Conservation (phyloP, 2,113 vertebrate genomes). For the Ameiurus melas region DNA sequence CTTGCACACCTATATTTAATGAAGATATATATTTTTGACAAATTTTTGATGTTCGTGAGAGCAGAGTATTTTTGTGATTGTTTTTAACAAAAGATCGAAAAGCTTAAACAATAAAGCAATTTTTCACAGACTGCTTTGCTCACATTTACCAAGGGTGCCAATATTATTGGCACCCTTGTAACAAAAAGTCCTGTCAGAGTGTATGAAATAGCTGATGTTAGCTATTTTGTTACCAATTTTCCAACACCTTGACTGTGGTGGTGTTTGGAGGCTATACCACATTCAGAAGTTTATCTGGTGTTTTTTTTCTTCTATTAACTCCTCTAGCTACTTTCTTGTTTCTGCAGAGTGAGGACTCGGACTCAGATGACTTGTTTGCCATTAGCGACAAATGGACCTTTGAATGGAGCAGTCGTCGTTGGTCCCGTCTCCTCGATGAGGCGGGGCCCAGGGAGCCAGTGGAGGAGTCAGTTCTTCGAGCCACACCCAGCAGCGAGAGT, state of each 20-base stretch:
- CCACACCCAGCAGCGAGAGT: conserved; percentile 91
- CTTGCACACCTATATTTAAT: too few species aligned
- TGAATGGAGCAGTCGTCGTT: conserved; percentile 90
- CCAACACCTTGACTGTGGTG: neutral
- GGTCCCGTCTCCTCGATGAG: conserved; percentile 84
- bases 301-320: too few species aligned
- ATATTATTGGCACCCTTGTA: neutral
- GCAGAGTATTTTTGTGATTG: too few species aligned
- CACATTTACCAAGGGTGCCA: too few species aligned
- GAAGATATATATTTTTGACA: too few species aligned
- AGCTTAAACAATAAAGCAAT: too few species aligned
- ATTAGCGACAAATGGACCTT: conserved; percentile 99
- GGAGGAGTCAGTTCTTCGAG: conserved; percentile 78
- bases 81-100: too few species aligned
- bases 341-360: conserved; percentile 90
- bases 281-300: too few species aligned
- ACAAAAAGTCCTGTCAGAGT: neutral
- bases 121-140: too few species aligned
- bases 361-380: conserved; percentile 93
- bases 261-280: neutral
- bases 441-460: conserved; percentile 72
- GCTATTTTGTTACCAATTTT: neutral
- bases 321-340: conserved; percentile 23
- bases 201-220: neutral
- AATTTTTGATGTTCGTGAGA: too few species aligned